Base-by-base conservation (phyloP, 2,888 invertebrate species). In the Trichogramma dendrolimi region DNA sequence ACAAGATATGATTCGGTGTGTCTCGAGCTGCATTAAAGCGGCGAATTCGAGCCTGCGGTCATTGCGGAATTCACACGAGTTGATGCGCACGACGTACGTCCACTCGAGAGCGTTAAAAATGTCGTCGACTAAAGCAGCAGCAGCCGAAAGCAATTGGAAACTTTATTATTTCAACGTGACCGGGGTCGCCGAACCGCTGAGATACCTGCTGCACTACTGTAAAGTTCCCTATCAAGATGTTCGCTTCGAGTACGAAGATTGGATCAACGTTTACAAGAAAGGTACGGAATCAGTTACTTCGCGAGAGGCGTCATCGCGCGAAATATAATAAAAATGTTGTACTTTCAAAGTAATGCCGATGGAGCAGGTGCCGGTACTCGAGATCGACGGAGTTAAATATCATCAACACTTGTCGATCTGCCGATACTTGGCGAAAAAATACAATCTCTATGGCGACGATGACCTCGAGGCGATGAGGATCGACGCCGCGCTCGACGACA, bases 361-460 rank as follows among this genome's bases (percentile, higher is more conserved):
- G 73, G 78, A 79, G 5, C 81, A 80, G 63, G 67, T 81, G 60
- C 83, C 83, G 0, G 75, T 83, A 1, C 65, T 83, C 61, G 81
- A 82, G 63, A 75, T 82, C 27, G 79, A 82, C 61, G 80, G 80
- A 5, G 79, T 79, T 64, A 70, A 72, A 2, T 76, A 80, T 47
- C 74, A 77, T 65, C 81, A 83, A 65, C 80, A 81, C 6, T 76
- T 77, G 63, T 82, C 85, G 40, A 85, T 86, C 56, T 80, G 81
- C 46, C 82, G 84, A 58, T 85, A 82, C 68, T 69, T 85, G 2
- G 84, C 82, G 3, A 79, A 75, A 63, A 79, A 81, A 68, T 78
- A 79, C 39, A 77, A 81, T 44, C 77, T 84, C 1, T 75, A 82
- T 48, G 83, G 84, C 1, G 69, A 75, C 1, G 80, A 82, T 62